Conservation (phyloP, 2,113 vertebrate genomes). For the Brienomyrus longianalis region DNA sequence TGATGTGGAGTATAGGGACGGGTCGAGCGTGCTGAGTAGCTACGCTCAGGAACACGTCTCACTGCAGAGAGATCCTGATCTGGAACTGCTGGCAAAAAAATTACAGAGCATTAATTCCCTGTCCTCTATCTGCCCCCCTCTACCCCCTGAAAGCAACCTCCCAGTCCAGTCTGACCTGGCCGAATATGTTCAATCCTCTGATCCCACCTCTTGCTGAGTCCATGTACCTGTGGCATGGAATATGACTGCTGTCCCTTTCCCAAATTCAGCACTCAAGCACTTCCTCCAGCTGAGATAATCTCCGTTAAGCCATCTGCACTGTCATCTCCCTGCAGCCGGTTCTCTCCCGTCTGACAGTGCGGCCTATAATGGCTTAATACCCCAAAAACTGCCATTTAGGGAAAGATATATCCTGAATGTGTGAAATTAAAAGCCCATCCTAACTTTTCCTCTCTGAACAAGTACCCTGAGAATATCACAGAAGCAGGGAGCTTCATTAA, state of each 20-base stretch:
- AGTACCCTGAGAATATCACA: not conserved
- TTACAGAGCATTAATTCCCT: not conserved
- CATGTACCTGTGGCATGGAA: constrained; percentile 53
- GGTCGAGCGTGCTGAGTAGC: not conserved
- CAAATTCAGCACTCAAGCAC: constrained; percentile 55
- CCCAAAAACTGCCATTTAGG: constrained; percentile 23
- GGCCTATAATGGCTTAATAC: constrained; percentile 29
- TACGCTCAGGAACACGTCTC: not conserved
- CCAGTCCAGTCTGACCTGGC: constrained; percentile 14
- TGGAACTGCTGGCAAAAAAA: not conserved
- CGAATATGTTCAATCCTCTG: constrained; percentile 14
- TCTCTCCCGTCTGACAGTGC: constrained; percentile 26
- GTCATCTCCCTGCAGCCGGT: constrained; percentile 42
- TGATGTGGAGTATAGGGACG: not conserved
- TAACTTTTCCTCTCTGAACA: not conserved
- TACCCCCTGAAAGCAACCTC: not conserved
- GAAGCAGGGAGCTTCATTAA: not conserved
- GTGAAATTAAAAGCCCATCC: not conserved
- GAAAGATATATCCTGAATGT: not conserved
- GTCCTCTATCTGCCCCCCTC: not conserved
- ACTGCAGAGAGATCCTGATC: not conserved
- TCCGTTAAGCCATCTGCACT: constrained; percentile 74
- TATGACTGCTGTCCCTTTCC: constrained; percentile 44
- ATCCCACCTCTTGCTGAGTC: constrained; percentile 40
- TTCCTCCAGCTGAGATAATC: constrained; percentile 73